Evolutionary conservation across 2,888 invertebrate genomes (phyloP), one percentile per base, ranked within the genome.

Genomic region (Resseliella maxima): DNA sequence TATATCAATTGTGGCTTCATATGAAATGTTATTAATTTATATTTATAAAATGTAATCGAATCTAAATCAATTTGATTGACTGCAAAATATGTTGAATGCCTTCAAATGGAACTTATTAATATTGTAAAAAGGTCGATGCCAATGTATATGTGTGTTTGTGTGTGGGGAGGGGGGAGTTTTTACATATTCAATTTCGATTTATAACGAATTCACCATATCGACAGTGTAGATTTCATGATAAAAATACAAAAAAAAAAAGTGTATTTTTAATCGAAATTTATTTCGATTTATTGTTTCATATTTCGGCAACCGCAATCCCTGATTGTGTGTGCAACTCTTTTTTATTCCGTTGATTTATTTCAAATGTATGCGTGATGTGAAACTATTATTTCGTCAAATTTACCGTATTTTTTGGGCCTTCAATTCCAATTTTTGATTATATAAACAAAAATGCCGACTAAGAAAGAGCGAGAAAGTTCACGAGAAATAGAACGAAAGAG

Each of bases 21-120:
- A 81, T 10, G 2, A 15, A 10, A 18, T 10, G 8, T 83, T 41
- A 83, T 83, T 83, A 38, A 83, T 41, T 83, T 83, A 41, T 41
- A 38, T 41, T 83, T 41, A 38, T 83, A n/a, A 83, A 83, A 83
- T 83, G 83, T 41, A 83, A 83, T 83, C 72, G 72, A 72, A 72
- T 72, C 72, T 3, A 72, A 72, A 72, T 72, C 72, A 72, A 72
- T 35, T 31, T 72, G 72, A 72, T 15, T 31, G 72, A 72, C 72
- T 72, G 72, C 72, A 31, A 72, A 31, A 72, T 31, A 72, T 72
- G 72, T 72, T 72, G 72, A 72, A 72, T 72, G n/a, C 72, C 27
- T 72, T 72, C 72, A 31, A 72, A 12, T 3, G 31, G 3, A 6
- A 24, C 6, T 35, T 31, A 72, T 72, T 0, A 72, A 72, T 72